These are phyloP conservation scores for Diplolepis rosae DNA, from an alignment of 2,888 invertebrate genomes.

Conservation along the genomic window DNA sequence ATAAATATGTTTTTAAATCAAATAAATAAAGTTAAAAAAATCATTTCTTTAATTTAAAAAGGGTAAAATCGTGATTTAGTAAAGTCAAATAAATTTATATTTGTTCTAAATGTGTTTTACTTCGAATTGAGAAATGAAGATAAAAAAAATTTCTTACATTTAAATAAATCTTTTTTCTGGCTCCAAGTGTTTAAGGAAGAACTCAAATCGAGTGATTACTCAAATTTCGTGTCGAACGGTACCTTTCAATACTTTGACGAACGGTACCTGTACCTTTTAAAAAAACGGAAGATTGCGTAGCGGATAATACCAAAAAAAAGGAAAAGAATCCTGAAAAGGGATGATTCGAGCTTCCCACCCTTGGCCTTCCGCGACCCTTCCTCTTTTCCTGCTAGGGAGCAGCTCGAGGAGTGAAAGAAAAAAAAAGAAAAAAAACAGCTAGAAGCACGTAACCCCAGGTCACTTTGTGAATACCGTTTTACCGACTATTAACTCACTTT, in stretches of 20 bases:
- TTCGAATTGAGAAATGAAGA: too few relatives aligned
- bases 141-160: too few relatives aligned
- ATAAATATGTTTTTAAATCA: too few relatives aligned
- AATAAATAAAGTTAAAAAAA: too few relatives aligned
- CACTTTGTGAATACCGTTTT: slow-evolving; percentile 73
- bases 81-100: too few relatives aligned
- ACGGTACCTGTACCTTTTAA: slow-evolving; percentile 29
- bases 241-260: slow-evolving; percentile 9
- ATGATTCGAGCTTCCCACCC: slow-evolving; percentile 26
- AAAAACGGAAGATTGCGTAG: slow-evolving; percentile 29
- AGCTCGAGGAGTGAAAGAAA: slow-evolving; percentile 33
- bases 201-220: slow-evolving; percentile 24
- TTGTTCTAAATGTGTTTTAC: too few relatives aligned
- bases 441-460: slow-evolving; percentile 58
- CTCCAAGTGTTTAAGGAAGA: neutral
- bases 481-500: slow-evolving; percentile 74
- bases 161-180: too few relatives aligned
- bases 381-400: slow-evolving; percentile 29
- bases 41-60: too few relatives aligned
- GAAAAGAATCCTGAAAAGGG: slow-evolving; percentile 37
- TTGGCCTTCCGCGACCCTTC: slow-evolving; percentile 26
- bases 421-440: slow-evolving; percentile 57
- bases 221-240: slow-evolving; percentile 27
- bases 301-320: slow-evolving; percentile 39
- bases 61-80: too few relatives aligned